phyloP scores from a whole-genome alignment of 1,140 invertebrate genomes.

The Ceratina australensis region DNA sequence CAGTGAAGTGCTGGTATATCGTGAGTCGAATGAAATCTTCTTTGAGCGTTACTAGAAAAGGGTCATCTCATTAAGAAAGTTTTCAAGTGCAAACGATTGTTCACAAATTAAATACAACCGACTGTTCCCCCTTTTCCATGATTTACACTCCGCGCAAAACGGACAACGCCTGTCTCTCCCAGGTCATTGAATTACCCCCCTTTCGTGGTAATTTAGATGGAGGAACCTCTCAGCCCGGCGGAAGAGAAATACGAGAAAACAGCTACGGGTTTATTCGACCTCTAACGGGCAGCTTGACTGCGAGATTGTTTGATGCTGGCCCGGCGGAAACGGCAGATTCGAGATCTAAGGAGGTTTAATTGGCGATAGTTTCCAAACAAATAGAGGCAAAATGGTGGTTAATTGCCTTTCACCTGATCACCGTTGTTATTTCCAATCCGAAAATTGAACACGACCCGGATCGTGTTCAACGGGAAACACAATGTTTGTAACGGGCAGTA shows the following conservation, averaged over 20 bases:
- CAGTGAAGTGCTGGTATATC: too few relatives aligned
- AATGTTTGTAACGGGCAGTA: too few relatives aligned
- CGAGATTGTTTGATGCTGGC: neutral
- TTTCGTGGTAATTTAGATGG: neutral
- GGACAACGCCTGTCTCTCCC: neutral
- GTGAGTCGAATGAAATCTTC: too few relatives aligned
- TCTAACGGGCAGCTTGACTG: neutral
- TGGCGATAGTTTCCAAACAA: neutral
- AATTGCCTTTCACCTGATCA: neutral
- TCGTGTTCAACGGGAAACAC: too few relatives aligned
- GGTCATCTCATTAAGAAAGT: too few relatives aligned
- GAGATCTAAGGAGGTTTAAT: constrained; percentile 10
- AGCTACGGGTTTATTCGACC: neutral
- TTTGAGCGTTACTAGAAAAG: too few relatives aligned
- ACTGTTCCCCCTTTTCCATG: too few relatives aligned
- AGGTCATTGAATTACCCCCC: neutral
- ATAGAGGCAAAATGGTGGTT: neutral
- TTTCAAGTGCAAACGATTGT: too few relatives aligned
- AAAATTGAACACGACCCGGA: neutral
- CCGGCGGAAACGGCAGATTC: neutral
- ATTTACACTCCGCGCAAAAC: neutral
- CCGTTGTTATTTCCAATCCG: neutral
- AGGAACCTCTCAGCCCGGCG: neutral
- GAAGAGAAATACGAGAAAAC: neutral
- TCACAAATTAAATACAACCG: too few relatives aligned